A percentile compares a stretch with the other conserved stretches of the same genome.
Conservation (phyloP, 2,888 invertebrate species). For the Drosophila nr. perissopoda region DNA sequence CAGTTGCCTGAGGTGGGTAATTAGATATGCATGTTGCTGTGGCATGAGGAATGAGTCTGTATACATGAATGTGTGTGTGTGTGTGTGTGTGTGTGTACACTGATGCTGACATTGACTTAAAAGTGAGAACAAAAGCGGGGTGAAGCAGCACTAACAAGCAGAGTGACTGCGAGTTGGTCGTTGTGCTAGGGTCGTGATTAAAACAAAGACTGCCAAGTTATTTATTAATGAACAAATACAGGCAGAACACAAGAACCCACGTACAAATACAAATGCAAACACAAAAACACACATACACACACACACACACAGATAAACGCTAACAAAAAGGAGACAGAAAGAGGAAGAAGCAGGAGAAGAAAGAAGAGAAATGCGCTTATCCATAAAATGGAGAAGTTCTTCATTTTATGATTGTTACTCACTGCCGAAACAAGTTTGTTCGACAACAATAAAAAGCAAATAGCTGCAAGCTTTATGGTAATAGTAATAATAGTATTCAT, state of each 20-base stretch:
- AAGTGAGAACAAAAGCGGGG: conserved; percentile 13
- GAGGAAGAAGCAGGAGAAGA: background rate
- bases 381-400: background rate
- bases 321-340: background rate
- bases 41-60: background rate
- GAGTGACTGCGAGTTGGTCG: conserved; percentile 2
- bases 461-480: background rate
- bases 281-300: background rate
- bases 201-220: conserved; percentile 69
- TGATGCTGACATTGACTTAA: conserved; percentile 22
- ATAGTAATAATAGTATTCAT: background rate
- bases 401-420: background rate
- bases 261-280: background rate
- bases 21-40: conserved; percentile 22
- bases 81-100: conserved; percentile 2
- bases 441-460: background rate
- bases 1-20: conserved; percentile 22
- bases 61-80: background rate
- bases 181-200: conserved; percentile 48
- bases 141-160: conserved; percentile 18
- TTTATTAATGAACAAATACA: conserved; percentile 64
- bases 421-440: background rate
- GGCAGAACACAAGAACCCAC: background rate
- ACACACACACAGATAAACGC: background rate
- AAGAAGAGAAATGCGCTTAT: background rate